These are phyloP conservation scores for Serinus canaria DNA, from an alignment of 2,113 vertebrate genomes.

Conservation along the genomic window DNA sequence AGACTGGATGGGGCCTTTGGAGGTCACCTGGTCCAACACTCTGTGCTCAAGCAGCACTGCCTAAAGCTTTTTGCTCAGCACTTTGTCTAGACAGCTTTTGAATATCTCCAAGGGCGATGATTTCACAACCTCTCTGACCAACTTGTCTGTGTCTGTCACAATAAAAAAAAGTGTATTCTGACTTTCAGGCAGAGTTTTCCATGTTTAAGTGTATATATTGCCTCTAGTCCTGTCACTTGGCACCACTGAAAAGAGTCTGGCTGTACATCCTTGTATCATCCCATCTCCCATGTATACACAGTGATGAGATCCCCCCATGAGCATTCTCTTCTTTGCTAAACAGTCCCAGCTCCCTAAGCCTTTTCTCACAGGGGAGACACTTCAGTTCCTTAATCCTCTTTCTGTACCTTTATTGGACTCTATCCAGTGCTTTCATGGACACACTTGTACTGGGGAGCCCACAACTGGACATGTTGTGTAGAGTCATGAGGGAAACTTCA, in stretches of 20 bases:
- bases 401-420: neutral
- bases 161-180: neutral
- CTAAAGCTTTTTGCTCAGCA: neutral
- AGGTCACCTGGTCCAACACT: neutral
- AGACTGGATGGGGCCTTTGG: neutral
- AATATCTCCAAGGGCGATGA: neutral
- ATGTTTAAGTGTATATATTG: neutral
- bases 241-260: neutral
- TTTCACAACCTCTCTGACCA: neutral
- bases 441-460: neutral
- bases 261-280: neutral
- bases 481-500: neutral
- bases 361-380: neutral
- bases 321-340: neutral
- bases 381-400: neutral
- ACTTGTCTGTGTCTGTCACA: neutral
- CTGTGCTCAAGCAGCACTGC: neutral
- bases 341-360: neutral
- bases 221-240: neutral
- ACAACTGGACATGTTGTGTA: neutral
- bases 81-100: neutral
- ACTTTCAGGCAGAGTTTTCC: neutral
- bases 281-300: neutral
- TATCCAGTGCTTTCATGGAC: neutral
- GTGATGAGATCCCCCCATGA: neutral